These are phyloP conservation scores for Eurytoma californica DNA, from an alignment of 2,888 invertebrate genomes.

Conservation along the genomic window DNA sequence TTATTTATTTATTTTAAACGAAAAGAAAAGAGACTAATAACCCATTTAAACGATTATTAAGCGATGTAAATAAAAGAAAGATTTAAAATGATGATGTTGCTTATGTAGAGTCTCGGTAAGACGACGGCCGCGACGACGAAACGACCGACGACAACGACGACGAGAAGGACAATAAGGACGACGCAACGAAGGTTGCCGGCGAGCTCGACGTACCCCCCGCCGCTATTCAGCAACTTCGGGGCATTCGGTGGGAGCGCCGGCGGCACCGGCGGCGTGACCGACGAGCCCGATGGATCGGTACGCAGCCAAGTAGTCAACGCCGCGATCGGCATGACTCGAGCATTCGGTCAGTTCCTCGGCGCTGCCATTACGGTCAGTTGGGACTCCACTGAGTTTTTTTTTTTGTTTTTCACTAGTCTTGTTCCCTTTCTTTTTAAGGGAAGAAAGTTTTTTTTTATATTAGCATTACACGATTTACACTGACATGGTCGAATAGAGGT, in stretches of 20 bases:
- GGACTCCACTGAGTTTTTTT: background rate
- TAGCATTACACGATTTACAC: background rate
- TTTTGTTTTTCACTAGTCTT: constrained; percentile 38
- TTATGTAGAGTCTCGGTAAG: constrained; percentile 42
- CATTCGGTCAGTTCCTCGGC: constrained; percentile 86
- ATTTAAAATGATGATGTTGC: background rate
- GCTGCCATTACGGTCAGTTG: constrained; percentile 83
- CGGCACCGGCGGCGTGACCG: constrained; percentile 42
- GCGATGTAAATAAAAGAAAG: background rate
- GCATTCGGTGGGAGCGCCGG: constrained; percentile 61
- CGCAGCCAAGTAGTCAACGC: constrained; percentile 81
- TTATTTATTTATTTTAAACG: too few species aligned
- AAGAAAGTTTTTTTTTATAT: background rate
- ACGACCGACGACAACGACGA: constrained; percentile 54
- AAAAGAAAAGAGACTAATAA: too few species aligned
- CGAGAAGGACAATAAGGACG: constrained; percentile 52
- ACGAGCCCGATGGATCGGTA: constrained; percentile 69
- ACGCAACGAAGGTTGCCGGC: constrained; percentile 73
- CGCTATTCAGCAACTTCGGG: constrained; percentile 68
- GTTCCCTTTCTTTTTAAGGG: constrained; percentile 23
- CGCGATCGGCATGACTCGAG: constrained; percentile 86
- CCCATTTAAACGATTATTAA: background rate
- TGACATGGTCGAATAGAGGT: background rate
- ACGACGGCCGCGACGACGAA: constrained; percentile 49
- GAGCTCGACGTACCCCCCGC: constrained; percentile 72